Evolutionary conservation across 2,888 invertebrate species (phyloP).

Genomic region (Bugula neritina): DNA sequence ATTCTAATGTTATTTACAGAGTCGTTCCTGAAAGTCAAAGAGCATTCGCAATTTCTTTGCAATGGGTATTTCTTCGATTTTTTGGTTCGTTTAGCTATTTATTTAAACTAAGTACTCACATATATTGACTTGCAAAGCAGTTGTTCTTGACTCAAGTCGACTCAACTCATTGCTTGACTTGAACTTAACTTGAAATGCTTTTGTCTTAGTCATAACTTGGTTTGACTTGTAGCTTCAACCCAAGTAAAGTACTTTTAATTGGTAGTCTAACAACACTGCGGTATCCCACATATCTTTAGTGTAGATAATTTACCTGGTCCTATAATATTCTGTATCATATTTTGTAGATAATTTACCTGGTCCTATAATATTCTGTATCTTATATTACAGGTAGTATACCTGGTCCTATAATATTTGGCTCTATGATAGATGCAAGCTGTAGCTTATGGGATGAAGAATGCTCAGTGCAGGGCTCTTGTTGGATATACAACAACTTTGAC

Average conservation of each 20-base stretch:
- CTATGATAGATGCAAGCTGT: constrained; percentile 20
- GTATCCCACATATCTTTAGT: no score
- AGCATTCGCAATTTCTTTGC: neutral
- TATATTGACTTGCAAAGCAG: no score
- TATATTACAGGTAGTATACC: neutral
- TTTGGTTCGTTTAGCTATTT: neutral
- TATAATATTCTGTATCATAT: neutral
- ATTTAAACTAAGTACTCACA: neutral
- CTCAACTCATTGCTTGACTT: no score
- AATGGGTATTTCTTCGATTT: constrained; percentile 25
- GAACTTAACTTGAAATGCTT: no score
- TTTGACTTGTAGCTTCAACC: no score
- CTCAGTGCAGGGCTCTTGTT: constrained; percentile 10
- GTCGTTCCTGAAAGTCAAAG: constrained; percentile 24
- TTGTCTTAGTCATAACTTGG: no score
- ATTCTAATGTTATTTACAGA: neutral
- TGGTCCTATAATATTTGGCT: constrained; percentile 18
- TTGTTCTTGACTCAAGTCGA: no score
- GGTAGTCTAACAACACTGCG: no score
- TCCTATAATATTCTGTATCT: neutral
- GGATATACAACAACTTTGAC: constrained; percentile 7
- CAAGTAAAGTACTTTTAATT: no score
- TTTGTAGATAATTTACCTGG: neutral
- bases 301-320: neutral
- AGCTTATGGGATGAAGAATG: constrained; percentile 19